Evolutionary conservation across 2,797 vertebrate species (phyloP).

Genomic region (Notoglanidium macrostoma): DNA sequence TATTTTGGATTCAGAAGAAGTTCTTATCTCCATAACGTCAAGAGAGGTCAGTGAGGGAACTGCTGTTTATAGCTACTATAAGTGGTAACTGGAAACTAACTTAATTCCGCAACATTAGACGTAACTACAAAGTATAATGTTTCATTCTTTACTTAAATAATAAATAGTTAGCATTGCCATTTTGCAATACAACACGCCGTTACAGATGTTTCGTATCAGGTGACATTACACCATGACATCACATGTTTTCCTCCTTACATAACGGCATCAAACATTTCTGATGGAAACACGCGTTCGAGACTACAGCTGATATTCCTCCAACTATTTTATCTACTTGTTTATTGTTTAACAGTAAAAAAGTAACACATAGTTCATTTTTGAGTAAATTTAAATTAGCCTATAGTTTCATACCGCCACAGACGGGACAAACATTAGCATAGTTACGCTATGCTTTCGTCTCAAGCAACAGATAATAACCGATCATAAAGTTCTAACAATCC

Average conservation of each 20-base stretch:
- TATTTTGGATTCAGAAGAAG: neutral
- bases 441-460: neutral
- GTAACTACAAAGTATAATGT: neutral
- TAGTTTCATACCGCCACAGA: neutral
- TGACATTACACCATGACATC: neutral
- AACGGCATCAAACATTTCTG: neutral
- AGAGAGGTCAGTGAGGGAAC: neutral
- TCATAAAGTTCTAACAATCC: slow-evolving; percentile 21
- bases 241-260: neutral
- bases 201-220: neutral
- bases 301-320: neutral
- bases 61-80: neutral
- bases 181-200: neutral
- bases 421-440: neutral
- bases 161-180: neutral
- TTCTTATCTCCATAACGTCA: neutral
- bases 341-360: neutral
- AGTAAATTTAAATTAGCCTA: neutral
- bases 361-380: neutral
- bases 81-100: neutral
- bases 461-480: neutral
- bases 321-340: neutral
- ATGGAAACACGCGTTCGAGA: neutral
- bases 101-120: neutral
- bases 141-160: neutral